Evolutionary conservation across 2,888 invertebrate species (phyloP), one percentile per base, ranked within the genome.

Genomic region (Hartigia nigra): DNA sequence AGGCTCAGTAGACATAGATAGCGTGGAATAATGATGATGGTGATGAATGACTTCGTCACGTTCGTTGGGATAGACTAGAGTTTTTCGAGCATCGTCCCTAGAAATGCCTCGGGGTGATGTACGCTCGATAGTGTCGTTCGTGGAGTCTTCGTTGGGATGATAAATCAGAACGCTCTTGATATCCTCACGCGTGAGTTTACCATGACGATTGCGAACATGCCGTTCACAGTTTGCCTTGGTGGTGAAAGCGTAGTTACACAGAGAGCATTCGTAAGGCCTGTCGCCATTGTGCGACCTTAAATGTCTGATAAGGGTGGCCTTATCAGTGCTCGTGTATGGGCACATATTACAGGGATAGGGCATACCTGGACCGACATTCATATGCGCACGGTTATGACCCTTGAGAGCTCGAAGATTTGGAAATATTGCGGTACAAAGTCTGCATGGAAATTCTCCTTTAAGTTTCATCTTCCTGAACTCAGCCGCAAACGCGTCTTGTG

Each of bases 171-270:
- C 95, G 83, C 95, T 95, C 90, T 98, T 97, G 0, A 98, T 96
- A 86, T 98, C 98, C 85, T 98, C 97, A 78, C 97, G 94, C 1
- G 96, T 95, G 1, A 95, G 94, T 91, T 97, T 97, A 0, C 96
- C 95, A 88, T 98, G 98, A 35, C 98, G 94, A 91, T 98, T 98
- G 83, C 98, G 94, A 86, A 98, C 93, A 91, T 99, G 98, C 11
- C 98, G 94, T 92, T 99, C 98, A 91, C 99, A 99, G 90, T 99
- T 98, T 1, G 98, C 98, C 92, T 98, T 98, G 0, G 98, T 98
- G 36, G 98, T 98, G 91, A 99, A 99, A 3, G 98, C 98, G 89
- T 97, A 98, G 88, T 97, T 97, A 91, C 99, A 99, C n/a, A 98
- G 94, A 0, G 96, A 95, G 89, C 98, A 99, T 91, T 98, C 97